phyloP scores from a whole-genome alignment of 2,888 invertebrate genomes.

The Petrophora chlorosata region DNA sequence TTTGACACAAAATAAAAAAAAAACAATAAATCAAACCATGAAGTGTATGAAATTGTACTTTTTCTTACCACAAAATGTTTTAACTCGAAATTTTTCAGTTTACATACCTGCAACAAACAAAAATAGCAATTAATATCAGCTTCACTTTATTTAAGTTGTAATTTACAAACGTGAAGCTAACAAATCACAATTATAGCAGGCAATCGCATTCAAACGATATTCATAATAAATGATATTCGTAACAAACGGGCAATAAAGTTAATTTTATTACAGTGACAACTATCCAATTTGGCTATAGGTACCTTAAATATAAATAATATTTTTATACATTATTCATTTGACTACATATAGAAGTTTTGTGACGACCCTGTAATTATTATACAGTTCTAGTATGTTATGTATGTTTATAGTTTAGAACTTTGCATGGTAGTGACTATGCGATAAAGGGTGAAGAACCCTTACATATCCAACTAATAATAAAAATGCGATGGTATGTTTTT shows the following conservation, averaged over 20 bases:
- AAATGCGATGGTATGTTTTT: too few species aligned
- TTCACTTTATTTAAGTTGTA: too few species aligned
- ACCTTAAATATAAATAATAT: slow-evolving; percentile 40
- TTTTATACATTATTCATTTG: background rate
- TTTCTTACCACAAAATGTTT: background rate
- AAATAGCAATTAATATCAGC: background rate
- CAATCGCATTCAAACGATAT: slow-evolving; percentile 1
- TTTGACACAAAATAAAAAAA: too few species aligned
- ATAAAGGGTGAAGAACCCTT: too few species aligned
- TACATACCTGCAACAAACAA: slow-evolving; percentile 26
- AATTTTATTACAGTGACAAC: slow-evolving; percentile 44
- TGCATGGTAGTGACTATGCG: too few species aligned
- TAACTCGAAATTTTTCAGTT: background rate
- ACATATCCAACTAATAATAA: too few species aligned
- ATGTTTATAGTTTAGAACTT: too few species aligned
- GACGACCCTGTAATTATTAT: too few species aligned
- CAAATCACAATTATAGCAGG: slow-evolving; percentile 8
- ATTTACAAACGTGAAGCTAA: background rate
- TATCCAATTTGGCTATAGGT: slow-evolving; percentile 37
- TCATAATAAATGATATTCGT: slow-evolving; percentile 15
- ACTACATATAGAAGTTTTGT: too few species aligned
- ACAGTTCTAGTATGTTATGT: too few species aligned
- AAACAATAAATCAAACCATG: too few species aligned
- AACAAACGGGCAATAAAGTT: slow-evolving; percentile 42
- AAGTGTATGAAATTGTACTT: too few species aligned